These are phyloP conservation scores for Ectropis grisescens DNA, from an alignment of 1,140 invertebrate genomes.

Conservation along the genomic window DNA sequence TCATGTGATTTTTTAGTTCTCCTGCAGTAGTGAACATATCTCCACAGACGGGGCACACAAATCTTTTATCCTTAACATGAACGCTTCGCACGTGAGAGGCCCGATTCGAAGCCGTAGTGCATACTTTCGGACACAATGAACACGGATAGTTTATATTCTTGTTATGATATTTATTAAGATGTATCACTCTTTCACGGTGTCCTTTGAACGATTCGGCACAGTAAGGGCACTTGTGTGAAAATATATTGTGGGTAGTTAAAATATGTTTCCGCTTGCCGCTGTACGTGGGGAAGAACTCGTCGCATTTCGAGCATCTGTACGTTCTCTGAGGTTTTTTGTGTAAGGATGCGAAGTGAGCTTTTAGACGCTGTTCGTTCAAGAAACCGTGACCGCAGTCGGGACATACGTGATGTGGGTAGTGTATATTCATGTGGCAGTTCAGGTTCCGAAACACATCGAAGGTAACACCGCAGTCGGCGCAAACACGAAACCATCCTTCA, in stretches of 20 bases:
- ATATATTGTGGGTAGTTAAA: constrained; percentile 28
- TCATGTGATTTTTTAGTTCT: constrained; percentile 43
- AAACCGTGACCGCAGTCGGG: constrained; percentile 52
- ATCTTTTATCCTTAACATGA: constrained; percentile 54
- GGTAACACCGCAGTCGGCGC: constrained; percentile 34
- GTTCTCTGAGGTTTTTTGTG: no score
- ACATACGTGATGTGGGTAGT: constrained; percentile 56
- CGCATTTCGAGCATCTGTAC: constrained; percentile 50
- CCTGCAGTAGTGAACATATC: constrained; percentile 44
- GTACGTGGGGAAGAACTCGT: constrained; percentile 32
- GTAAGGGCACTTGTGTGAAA: constrained; percentile 49
- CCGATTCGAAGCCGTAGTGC: constrained; percentile 42
- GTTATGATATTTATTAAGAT: constrained; percentile 51
- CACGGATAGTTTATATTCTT: constrained; percentile 51
- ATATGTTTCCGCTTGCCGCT: constrained; percentile 32
- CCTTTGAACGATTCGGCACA: constrained; percentile 68
- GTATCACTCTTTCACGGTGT: constrained; percentile 56
- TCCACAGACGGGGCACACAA: constrained; percentile 49
- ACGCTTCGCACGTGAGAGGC: constrained; percentile 54
- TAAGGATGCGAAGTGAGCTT: constrained; percentile 29
- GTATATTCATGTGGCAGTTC: constrained; percentile 55
- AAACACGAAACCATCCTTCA: constrained; percentile 28
- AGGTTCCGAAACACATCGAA: constrained; percentile 45
- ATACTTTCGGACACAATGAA: constrained; percentile 45
- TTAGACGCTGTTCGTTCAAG: constrained; percentile 21